Percentiles rank a stretch among this genome's conserved stretches.
Evolutionary conservation across 2,888 invertebrate species (phyloP).

Genomic region (Caenorhabditis uteleia): DNA sequence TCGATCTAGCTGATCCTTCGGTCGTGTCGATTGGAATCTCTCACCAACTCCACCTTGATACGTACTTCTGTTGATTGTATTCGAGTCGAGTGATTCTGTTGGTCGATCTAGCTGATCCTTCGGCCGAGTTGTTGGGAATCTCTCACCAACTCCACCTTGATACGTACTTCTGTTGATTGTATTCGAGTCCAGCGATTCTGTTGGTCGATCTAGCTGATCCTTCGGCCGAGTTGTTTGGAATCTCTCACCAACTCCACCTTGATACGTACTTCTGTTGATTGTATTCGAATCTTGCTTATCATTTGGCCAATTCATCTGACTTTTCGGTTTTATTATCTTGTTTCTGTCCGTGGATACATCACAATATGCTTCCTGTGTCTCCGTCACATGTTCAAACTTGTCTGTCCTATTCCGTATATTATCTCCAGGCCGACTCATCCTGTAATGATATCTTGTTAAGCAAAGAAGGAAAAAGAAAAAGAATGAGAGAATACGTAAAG

Average conservation of each 20-base stretch:
- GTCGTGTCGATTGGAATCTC: slow-evolving; percentile 15
- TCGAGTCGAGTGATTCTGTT: slow-evolving; percentile 16
- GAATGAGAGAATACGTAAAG: no score
- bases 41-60: slow-evolving; percentile 33
- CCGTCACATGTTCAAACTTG: slow-evolving; percentile 14
- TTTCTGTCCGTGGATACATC: not conserved
- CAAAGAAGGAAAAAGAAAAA: slow-evolving; percentile 5
- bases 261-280: slow-evolving; percentile 8
- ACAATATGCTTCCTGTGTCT: slow-evolving; percentile 9
- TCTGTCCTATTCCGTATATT: slow-evolving; percentile 22
- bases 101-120: slow-evolving; percentile 20
- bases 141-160: slow-evolving; percentile 28
- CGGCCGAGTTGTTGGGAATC: slow-evolving; percentile 18
- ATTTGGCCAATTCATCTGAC: not conserved
- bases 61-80: slow-evolving; percentile 25
- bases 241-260: slow-evolving; percentile 24
- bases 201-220: slow-evolving; percentile 18
- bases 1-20: slow-evolving; percentile 23
- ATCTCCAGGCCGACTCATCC: slow-evolving; percentile 22
- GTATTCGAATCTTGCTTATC: not conserved
- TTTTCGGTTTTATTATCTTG: slow-evolving; percentile 8
- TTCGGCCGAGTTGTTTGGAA: slow-evolving; percentile 18
- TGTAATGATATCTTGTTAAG: not conserved
- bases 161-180: slow-evolving; percentile 28
- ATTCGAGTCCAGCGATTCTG: slow-evolving; percentile 13